Evolutionary conservation across 2,888 invertebrate genomes (phyloP), one percentile per base, ranked within the genome.

Genomic region (Orchesellides sinensis): DNA sequence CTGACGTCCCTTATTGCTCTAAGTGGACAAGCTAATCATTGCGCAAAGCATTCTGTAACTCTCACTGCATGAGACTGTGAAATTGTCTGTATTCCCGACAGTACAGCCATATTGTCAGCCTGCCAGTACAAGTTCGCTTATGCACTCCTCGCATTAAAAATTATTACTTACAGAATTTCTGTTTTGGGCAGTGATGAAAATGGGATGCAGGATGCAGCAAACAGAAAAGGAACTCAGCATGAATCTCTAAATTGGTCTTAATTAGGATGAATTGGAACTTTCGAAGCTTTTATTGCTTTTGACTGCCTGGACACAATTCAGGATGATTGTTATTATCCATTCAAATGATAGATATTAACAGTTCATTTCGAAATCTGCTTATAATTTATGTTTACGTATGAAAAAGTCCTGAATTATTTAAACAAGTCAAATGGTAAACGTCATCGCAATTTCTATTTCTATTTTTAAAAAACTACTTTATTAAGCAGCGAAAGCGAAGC

Each of bases 191-290:
- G 49, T 27, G 59, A 49, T 59, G 45, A 78, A 69, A 61, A 61
- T 78, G 49, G 47, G 69, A 78, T 69, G 78, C 78, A 78, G 69
- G 78, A 78, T 69, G 69, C 32, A 32, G 23, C n/a, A 59, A 59
- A 77, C 47, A 27, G 45, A 77, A 77, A 77, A 78, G 78, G 78
- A 78, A 78, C 69, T 78, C 78, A 61, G 78, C 78, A 78, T 78
- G 78, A 78, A 61, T 61, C 35, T 77, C 59, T 78, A 78, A 78
- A 78, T 78, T 78, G 78, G 69, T 27, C 78, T 78, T 78, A 78
- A 78, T 78, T 78, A 78, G 70, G 52, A 69, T 78, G 49, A 78
- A 78, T 78, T 78, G 78, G 70, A 54, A 69, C 35, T 78, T 69
- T 10, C 61, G 63, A 70, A 70, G 23, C 61, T 70, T 66, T 69